Conservation (phyloP, 1,140 invertebrate species). For the Papilio polyxenes region DNA sequence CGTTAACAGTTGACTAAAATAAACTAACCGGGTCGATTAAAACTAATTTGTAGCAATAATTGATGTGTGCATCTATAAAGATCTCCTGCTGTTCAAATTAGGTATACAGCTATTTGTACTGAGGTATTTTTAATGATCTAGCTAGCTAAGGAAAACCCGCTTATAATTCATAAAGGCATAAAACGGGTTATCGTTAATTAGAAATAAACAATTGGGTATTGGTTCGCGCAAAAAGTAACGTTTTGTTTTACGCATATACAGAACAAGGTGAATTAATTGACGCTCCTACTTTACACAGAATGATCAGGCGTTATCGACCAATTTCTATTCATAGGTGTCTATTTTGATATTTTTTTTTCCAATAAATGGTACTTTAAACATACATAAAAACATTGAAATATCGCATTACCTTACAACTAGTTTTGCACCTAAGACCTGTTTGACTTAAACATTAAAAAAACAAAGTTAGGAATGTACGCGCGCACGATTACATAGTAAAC, state of each 20-base stretch:
- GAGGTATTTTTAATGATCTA: slow-evolving; percentile 21
- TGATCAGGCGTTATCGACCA: background rate
- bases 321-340: slow-evolving; percentile 18
- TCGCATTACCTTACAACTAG: slow-evolving; percentile 6
- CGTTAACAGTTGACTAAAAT: slow-evolving; percentile 9
- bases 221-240: slow-evolving; percentile 24
- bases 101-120: slow-evolving; percentile 5
- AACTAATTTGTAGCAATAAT: slow-evolving; percentile 17
- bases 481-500: background rate
- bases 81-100: slow-evolving; percentile 30
- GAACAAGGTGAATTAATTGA: slow-evolving; percentile 2
- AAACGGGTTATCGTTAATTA: background rate
- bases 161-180: slow-evolving; percentile 21
- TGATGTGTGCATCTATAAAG: slow-evolving; percentile 16
- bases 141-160: background rate
- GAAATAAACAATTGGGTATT: slow-evolving; percentile 31
- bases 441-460: slow-evolving; percentile 6
- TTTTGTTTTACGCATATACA: slow-evolving; percentile 3
- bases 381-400: slow-evolving; percentile 20
- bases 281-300: background rate
- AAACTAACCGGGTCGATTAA: background rate
- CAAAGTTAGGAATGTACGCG: slow-evolving; percentile 8
- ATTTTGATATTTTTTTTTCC: slow-evolving; percentile 17
- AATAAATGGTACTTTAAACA: slow-evolving; percentile 7
- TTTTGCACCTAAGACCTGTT: slow-evolving; percentile 2